Percentiles rank a stretch among this genome's conserved stretches.
These are phyloP conservation scores for Holacanthella duospinosa DNA, from an alignment of 2,888 invertebrate genomes.

Conservation along the genomic window DNA sequence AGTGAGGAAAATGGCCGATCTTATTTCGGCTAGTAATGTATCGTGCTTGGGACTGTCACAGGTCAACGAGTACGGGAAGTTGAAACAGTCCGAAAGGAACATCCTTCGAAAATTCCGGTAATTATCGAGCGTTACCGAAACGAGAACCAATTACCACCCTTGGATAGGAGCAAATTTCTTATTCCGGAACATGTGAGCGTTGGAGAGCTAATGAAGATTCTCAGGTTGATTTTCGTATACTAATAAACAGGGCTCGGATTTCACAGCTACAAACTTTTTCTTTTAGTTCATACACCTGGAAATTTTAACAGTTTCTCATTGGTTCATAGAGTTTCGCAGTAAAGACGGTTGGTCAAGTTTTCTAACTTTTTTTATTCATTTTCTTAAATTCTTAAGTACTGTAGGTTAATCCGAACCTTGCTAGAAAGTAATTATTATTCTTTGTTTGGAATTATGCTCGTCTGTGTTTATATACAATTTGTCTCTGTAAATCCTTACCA, in stretches of 20 bases:
- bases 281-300: neutral
- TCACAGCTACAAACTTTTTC: neutral
- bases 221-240: conserved; percentile 41
- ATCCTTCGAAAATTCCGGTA: conserved; percentile 48
- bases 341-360: too few relatives aligned
- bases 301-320: neutral
- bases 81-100: conserved; percentile 45
- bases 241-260: neutral
- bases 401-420: too few relatives aligned
- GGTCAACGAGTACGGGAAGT: conserved; percentile 47
- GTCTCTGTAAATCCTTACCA: conserved; percentile 27
- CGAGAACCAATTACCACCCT: conserved; percentile 47
- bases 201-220: conserved; percentile 49
- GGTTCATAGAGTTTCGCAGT: too few relatives aligned
- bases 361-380: too few relatives aligned
- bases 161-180: conserved; percentile 50
- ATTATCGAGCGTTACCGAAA: conserved; percentile 48
- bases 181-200: conserved; percentile 50
- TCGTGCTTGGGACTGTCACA: conserved; percentile 35
- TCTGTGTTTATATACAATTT: neutral
- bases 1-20: too few relatives aligned
- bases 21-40: too few relatives aligned
- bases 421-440: too few relatives aligned
- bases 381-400: too few relatives aligned
- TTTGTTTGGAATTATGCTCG: too few relatives aligned